Percentiles rank a stretch among this genome's conserved stretches.
Evolutionary conservation across 2,797 vertebrate species (phyloP).

Genomic region (Centroberyx gerrardi): DNA sequence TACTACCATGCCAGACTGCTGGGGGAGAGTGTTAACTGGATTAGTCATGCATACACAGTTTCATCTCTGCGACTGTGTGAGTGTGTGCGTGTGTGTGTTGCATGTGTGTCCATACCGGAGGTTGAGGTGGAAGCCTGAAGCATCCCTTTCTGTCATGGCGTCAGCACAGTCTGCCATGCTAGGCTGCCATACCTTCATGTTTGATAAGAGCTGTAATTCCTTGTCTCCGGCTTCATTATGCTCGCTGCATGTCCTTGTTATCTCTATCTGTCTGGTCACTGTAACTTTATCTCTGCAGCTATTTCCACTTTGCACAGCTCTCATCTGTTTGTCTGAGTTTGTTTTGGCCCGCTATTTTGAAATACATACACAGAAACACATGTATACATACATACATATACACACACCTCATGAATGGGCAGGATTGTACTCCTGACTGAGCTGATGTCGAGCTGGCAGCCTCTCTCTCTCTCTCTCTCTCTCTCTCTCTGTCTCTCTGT

Average conservation of each 20-base stretch:
- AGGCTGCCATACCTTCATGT: conserved; percentile 24
- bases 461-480: conserved; percentile 35
- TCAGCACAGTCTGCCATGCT: conserved; percentile 17
- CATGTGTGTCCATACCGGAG: neutral
- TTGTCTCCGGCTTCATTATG: neutral
- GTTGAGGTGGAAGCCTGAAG: conserved; percentile 7
- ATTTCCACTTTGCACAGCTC: neutral
- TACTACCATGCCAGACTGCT: conserved; percentile 41
- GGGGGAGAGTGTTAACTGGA: conserved; percentile 61
- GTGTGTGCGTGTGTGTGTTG: neutral
- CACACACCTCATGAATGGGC: neutral
- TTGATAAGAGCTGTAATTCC: conserved; percentile 28
- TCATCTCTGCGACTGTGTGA: neutral
- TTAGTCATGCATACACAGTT: conserved; percentile 68
- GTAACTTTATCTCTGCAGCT: neutral
- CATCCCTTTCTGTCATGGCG: conserved; percentile 21
- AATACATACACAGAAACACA: conserved; percentile 8
- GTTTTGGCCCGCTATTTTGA: neutral
- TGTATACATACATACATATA: neutral
- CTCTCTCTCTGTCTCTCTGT: neutral
- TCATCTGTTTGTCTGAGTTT: neutral
- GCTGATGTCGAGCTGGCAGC: conserved; percentile 19
- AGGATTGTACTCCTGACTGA: conserved; percentile 15
- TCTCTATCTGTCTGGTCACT: neutral
- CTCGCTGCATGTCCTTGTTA: conserved; percentile 1